These are phyloP conservation scores for Regulus satrapa DNA, from an alignment of 2,113 vertebrate genomes.

Conservation along the genomic window DNA sequence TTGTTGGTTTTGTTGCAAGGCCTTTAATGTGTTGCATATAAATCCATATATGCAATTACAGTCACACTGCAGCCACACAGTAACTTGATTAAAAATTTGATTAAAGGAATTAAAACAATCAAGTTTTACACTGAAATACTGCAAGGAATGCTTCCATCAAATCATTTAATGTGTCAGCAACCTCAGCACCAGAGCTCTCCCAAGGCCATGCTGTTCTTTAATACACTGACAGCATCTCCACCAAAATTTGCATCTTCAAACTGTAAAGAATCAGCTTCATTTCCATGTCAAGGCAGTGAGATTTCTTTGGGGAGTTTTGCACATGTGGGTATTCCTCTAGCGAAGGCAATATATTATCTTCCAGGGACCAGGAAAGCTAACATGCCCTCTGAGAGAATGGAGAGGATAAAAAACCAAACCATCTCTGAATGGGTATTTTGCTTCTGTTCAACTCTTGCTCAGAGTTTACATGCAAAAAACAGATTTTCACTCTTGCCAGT, in stretches of 20 bases:
- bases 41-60: not conserved
- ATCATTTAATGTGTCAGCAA: not conserved
- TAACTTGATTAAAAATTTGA: not conserved
- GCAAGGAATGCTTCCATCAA: not conserved
- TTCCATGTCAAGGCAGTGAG: not conserved
- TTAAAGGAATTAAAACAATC: conserved; percentile 1
- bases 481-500: not conserved
- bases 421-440: not conserved
- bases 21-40: not conserved
- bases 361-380: not conserved
- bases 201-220: not conserved
- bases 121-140: not conserved
- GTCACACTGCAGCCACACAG: not conserved
- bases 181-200: not conserved
- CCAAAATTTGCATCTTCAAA: not conserved
- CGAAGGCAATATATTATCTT: not conserved
- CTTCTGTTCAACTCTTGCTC: not conserved
- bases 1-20: not conserved
- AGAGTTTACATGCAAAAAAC: not conserved
- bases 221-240: not conserved
- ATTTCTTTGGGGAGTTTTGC: not conserved
- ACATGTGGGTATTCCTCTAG: not conserved
- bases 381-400: not conserved
- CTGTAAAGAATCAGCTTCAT: not conserved
- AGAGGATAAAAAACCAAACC: not conserved